Evolutionary conservation across 2,797 vertebrate genomes (phyloP), one percentile per base, ranked within the genome.

Genomic region (Lithobates pipiens): DNA sequence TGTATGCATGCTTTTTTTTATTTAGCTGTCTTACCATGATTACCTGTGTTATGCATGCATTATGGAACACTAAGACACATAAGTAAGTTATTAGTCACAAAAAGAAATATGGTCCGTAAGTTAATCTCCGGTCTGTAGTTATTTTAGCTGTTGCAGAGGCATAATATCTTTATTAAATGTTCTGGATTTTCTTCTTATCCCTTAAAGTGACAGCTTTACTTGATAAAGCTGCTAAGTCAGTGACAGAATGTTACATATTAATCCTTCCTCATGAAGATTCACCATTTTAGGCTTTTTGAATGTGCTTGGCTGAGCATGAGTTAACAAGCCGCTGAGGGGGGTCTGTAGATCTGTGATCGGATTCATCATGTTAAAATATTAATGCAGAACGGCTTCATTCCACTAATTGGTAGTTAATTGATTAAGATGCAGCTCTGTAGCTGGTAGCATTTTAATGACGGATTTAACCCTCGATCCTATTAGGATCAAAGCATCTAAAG

Each of bases 381-480:
- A 96, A 96, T 93, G 91, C 92, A 91, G 95, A 91, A 94, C 93
- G 94, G 93, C 91, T 88, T 94, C 93, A 94, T 95, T 96, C 95
- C 91, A 89, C 92, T 96, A 96, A 96, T 96, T 95, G 96, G 94
- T 92, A 91, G 94, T 91, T 94, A 94, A 96, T 95, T 96, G 95
- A 94, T 95, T 96, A 95, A 96, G 94, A 94, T 92, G 95, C 93
- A 91, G 90, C 93, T 92, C 93, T 92, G 91, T 94, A 93, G 94
- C 95, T 97, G 96, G 97, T 94, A 94, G 96, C 96, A 96, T 96
- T 96, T 95, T 95, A 96, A 97, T 96, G 96, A 96, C 96, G 96
- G 94, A 91, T 91, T 95, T 93, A 96, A 96, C 94, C 93, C 93
- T 91, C 86, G 65, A 91, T 96, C 96, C 95, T 96, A 96, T 97